A percentile compares a stretch with the other conserved stretches of the same genome.
phyloP scores from a whole-genome alignment of 2,797 vertebrate species.

The Vespertilio murinus region DNA sequence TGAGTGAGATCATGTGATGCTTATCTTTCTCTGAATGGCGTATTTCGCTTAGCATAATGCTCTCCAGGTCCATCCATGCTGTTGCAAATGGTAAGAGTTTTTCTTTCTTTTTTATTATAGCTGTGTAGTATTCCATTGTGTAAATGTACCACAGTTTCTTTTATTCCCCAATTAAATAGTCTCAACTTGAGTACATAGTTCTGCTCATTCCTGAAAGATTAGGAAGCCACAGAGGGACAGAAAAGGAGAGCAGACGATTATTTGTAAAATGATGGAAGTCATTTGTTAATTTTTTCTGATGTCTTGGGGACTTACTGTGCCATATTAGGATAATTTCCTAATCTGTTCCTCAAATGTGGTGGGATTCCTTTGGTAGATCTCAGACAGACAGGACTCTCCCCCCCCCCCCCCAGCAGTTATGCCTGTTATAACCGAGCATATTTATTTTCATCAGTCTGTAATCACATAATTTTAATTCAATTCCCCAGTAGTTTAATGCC shows the following conservation, averaged over 20 bases:
- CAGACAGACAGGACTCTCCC: background rate
- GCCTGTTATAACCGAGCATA: background rate
- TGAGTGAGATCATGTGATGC: no score
- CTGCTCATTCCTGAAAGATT: background rate
- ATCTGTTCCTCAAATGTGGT: background rate
- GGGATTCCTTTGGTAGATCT: background rate
- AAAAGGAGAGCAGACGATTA: background rate
- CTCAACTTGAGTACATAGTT: background rate
- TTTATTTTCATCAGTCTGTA: slow-evolving; percentile 26
- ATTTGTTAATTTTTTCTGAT: background rate
- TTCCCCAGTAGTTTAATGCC: slow-evolving; percentile 52
- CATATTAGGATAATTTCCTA: background rate
- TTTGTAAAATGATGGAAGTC: slow-evolving; percentile 15
- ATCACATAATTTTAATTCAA: slow-evolving; percentile 42
- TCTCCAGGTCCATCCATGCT: no score
- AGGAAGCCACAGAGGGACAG: background rate
- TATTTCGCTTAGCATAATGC: no score
- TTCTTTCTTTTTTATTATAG: no score
- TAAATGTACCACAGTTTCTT: no score
- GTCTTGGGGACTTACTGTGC: background rate
- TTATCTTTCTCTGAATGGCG: no score
- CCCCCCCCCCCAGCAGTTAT: background rate
- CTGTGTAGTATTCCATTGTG: no score
- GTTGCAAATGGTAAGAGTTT: no score
- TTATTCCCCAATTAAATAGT: background rate